Evolutionary conservation across 2,888 invertebrate species (phyloP), one percentile per base, ranked within the genome.

Genomic region (Cryptosula pallasiana): DNA sequence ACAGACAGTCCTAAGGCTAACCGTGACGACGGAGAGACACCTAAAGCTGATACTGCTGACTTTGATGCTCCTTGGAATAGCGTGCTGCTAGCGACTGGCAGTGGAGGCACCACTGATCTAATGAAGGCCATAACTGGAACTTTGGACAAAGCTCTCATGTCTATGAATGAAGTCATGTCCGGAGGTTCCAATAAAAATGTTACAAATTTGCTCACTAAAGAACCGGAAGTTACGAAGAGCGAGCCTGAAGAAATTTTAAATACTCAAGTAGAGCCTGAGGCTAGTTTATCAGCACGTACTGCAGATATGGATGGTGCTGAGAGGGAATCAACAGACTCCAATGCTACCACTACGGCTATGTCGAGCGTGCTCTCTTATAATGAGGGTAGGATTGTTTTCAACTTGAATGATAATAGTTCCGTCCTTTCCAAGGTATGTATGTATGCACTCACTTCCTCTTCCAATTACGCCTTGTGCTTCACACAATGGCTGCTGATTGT

Each of bases 161-260:
- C 63, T 3, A 63, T 63, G 63, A 34, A 63, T 63, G 34, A 63
- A 32, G 63, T 63, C 63, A 63, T 63, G 63, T 63, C 63, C n/a
- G 5, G 25, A n/a, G 45, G 45, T 13, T 45, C 45, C 20, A 45
- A 45, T 20, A 45, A 20, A 45, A 20, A 20, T 20, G n/a, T 23
- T 25, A 5, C 25, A 5, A 23, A 9, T 57, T 5, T 23, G 5
- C 57, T 25, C 13, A 9, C 57, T 13, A 63, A 13, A 32, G 32
- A 27, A 5, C 25, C 63, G 13, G 20, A 25, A 9, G 5, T 9
- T 16, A 63, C 25, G 5, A 5, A 5, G 2, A 5, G 5, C 27
- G 2, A 20, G 3, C 63, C 63, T 63, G 32, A 5, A 3, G 16
- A 27, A 2, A 25, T 27, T 13, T 9, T 20, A 13, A 23, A 23